Evolutionary conservation across 2,888 invertebrate genomes (phyloP).

Genomic region (Oxystoma pomonae): DNA sequence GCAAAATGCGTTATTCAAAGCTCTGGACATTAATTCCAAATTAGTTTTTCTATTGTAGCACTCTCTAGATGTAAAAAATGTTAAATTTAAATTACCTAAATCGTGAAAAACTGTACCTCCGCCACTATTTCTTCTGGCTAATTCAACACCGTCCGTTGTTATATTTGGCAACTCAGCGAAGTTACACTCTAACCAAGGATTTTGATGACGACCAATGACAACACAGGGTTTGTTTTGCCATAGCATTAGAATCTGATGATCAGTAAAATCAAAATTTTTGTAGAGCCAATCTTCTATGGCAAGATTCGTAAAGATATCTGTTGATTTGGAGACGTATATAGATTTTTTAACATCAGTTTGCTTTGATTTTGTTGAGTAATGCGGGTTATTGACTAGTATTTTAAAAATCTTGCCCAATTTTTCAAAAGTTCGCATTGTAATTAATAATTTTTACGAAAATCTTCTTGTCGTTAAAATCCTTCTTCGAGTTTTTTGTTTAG

Average conservation of each 20-base stretch:
- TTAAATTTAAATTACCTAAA: conserved; percentile 85
- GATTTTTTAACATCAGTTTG: conserved; percentile 64
- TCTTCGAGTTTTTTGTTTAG: too few relatives aligned
- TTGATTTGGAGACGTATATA: conserved; percentile 88
- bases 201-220: conserved; percentile 95
- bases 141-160: conserved; percentile 59
- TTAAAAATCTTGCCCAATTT: neutral
- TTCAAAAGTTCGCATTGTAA: neutral
- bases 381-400: neutral
- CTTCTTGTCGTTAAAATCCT: too few relatives aligned
- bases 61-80: conserved; percentile 82
- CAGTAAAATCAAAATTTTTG: conserved; percentile 75
- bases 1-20: conserved; percentile 77
- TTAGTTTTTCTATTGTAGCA: conserved; percentile 85
- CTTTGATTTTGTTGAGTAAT: neutral
- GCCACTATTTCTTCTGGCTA: conserved; percentile 92
- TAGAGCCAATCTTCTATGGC: conserved; percentile 97
- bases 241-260: conserved; percentile 80
- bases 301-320: conserved; percentile 87
- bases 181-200: conserved; percentile 93
- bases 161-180: conserved; percentile 55
- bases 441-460: too few relatives aligned
- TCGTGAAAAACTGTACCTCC: conserved; percentile 98
- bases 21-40: conserved; percentile 79
- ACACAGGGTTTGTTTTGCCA: conserved; percentile 95